phyloP scores from a whole-genome alignment of 2,888 invertebrate species.

The Patella depressa region DNA sequence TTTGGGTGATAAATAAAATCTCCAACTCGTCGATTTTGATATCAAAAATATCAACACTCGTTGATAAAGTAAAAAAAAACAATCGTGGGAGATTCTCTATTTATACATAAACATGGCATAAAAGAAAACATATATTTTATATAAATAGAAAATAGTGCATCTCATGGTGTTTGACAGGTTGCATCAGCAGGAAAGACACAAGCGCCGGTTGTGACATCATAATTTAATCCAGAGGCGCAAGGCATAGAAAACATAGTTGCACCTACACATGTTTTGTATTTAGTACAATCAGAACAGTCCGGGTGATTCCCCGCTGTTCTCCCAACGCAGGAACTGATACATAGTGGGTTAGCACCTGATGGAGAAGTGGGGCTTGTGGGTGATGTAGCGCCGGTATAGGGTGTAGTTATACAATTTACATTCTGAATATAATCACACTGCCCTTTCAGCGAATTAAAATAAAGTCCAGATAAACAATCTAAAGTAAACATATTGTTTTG shows the following conservation, averaged over 20 bases:
- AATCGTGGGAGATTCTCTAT: too few species aligned
- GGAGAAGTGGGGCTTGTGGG: neutral
- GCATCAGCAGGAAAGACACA: neutral
- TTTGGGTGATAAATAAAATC: too few species aligned
- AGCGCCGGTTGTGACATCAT: neutral
- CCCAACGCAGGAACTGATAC: neutral
- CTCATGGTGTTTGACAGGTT: neutral
- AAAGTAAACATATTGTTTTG: neutral
- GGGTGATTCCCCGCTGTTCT: neutral
- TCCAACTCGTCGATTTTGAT: too few species aligned
- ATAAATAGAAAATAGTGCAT: neutral
- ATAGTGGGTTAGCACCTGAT: neutral
- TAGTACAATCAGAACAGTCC: neutral
- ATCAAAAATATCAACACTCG: too few species aligned
- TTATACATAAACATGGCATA: too few species aligned
- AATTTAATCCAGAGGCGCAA: neutral
- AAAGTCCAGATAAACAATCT: neutral
- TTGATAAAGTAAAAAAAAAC: too few species aligned
- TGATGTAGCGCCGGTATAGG: neutral
- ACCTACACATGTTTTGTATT: neutral
- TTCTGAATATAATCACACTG: slow-evolving; percentile 4
- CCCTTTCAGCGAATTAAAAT: neutral
- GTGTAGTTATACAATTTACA: neutral
- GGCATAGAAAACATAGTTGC: neutral
- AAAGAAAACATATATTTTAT: too few species aligned